Evolutionary conservation across 2,888 invertebrate genomes (phyloP), one percentile per base, ranked within the genome.

Genomic region (Scaptodrosophila latifasciaeformis): DNA sequence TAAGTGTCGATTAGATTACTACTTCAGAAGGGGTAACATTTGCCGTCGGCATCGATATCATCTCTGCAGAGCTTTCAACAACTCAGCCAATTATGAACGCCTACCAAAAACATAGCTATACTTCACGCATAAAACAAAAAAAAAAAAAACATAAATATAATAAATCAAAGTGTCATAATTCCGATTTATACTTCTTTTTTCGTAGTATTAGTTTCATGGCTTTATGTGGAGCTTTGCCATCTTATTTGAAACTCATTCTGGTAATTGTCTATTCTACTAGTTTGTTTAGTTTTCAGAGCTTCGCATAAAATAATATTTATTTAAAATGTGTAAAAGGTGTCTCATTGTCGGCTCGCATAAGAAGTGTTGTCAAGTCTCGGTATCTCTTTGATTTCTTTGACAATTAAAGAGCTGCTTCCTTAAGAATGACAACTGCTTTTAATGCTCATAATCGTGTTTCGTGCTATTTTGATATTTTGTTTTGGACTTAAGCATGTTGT

Each of bases 371-470:
- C 24, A 7, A 24, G 24, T 24, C 4, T 7, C 4, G 24, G 24
- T 3, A 5, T 24, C 24, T 24, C 24, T 24, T 24, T 24, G 24
- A 24, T 5, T 24, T 24, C 24, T 5, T 24, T 24, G 24, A 24
- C 24, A 24, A 24, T 24, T 24, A 24, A 24, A 24, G 7, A 31
- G 2, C 67, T 70, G 74, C 74, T 67, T 65, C 65, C 75, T 51
- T 61, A 31, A 65, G 45, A 67, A 62, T 70, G 71, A 71, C 75
- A 70, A 77, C 67, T 70, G 65, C 75, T 74, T 67, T 77, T 56
- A 65, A 30, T 54, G 59, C 58, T 59, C 77, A 66, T 69, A 75
- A 70, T 59, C 59, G 54, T 59, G 60, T 54, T 60, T 55, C 29
- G 31, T 56, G 67, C 43, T 49, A 55, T 67, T 67, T 65, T 67